Evolutionary conservation across 1,140 invertebrate genomes (phyloP).

Genomic region (Teleopsis dalmanni): DNA sequence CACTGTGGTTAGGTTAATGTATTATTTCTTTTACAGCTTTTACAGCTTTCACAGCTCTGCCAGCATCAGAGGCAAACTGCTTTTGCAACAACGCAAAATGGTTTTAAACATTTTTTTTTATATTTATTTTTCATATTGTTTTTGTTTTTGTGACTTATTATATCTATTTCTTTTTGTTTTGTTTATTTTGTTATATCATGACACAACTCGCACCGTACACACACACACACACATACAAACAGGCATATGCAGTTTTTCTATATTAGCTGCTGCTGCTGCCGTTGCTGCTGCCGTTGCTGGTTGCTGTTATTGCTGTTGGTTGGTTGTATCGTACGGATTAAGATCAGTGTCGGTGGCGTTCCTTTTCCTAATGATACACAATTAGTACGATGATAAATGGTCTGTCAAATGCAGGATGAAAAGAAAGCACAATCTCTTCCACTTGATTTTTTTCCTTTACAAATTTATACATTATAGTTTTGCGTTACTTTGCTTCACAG

Average conservation of each 20-base stretch:
- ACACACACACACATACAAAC: background rate
- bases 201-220: background rate
- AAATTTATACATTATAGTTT: conserved; percentile 5
- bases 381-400: conserved; percentile 44
- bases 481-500: background rate
- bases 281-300: background rate
- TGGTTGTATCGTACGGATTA: background rate
- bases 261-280: background rate
- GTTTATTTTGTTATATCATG: too few relatives aligned
- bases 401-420: conserved; percentile 42
- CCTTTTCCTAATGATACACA: conserved; percentile 32
- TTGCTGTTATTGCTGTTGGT: background rate
- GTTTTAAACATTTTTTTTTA: background rate
- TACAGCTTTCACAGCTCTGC: too few relatives aligned
- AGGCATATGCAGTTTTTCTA: background rate
- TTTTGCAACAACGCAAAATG: too few relatives aligned
- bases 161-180: too few relatives aligned
- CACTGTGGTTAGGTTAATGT: too few relatives aligned
- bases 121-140: background rate
- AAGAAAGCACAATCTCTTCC: conserved; percentile 13
- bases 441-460: conserved; percentile 4
- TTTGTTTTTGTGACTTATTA: background rate
- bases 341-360: background rate
- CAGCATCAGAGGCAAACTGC: too few relatives aligned
- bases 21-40: too few relatives aligned